These are phyloP conservation scores for Menura novaehollandiae DNA, from an alignment of 2,113 vertebrate genomes.

Conservation along the genomic window DNA sequence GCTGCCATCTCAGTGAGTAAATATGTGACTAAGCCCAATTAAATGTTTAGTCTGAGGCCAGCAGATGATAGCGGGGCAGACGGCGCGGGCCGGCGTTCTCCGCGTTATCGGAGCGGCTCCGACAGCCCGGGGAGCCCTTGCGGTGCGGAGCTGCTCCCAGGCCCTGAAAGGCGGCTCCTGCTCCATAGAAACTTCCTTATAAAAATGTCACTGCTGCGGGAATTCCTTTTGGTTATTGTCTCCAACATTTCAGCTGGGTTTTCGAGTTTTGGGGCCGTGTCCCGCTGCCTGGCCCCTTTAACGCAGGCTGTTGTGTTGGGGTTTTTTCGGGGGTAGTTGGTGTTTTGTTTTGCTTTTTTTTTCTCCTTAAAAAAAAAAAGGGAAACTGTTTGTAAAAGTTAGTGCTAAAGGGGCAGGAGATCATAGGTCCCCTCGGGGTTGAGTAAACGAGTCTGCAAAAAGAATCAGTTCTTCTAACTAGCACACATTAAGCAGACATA, in stretches of 20 bases:
- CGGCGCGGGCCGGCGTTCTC: neutral
- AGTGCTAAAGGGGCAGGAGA: conserved; percentile 69
- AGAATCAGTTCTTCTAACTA: conserved; percentile 66
- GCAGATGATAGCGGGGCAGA: conserved; percentile 8
- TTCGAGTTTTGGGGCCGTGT: neutral
- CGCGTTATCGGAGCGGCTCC: neutral
- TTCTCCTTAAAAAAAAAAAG: neutral
- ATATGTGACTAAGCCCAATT: conserved; percentile 52
- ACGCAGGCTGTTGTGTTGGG: neutral
- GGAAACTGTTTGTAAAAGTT: conserved; percentile 64
- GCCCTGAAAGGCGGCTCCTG: neutral
- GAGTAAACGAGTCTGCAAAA: conserved; percentile 68
- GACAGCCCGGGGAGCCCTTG: neutral
- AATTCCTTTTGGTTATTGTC: neutral
- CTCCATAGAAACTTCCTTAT: neutral
- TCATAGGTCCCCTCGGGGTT: conserved; percentile 58
- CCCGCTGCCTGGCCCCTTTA: neutral
- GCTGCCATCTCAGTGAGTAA: conserved; percentile 54
- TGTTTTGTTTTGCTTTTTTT: neutral
- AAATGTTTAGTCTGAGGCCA: conserved; percentile 53
- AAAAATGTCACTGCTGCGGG: neutral
- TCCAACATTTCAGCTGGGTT: neutral
- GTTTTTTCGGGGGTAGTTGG: neutral
- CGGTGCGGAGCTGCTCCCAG: neutral
- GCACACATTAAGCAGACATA: conserved; percentile 35